Evolutionary conservation across 2,113 vertebrate genomes (phyloP), one percentile per base, ranked within the genome.

Genomic region (Apodemus sylvaticus): DNA sequence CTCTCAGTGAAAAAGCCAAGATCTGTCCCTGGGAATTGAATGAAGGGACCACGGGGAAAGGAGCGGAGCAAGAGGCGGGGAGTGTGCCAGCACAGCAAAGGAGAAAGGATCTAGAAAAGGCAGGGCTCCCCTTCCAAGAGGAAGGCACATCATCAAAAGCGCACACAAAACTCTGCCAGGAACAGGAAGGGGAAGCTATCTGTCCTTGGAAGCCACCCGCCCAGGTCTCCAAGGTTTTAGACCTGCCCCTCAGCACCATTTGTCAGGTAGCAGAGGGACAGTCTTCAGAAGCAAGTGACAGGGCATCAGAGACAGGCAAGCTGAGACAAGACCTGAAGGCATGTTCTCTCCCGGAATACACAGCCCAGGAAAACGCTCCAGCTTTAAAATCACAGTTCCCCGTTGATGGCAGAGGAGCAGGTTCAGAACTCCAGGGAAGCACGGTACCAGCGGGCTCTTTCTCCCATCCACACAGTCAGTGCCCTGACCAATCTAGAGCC

Each of bases 21-120:
- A 0, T 98, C 66, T 98, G 97, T 60, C 98, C 98, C 1, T 96
- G 98, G 98, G 97, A 98, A 73, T 81, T 77, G 17, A 76, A 29
- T 1, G 79, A 91, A 88, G 91, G 45, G 36, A 55, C 62, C 0
- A 0, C 4, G 0, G 96, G 88, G 64, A 94, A 81, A 53, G 97
- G 85, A 8, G 0, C 0, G 0, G 94, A 86, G 3, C 73, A 94
- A 53, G 82, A 95, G 4, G 34, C 0, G 0, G 0, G 0, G 7
- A 93, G 3, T 14, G 3, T 29, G 11, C 93, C 91, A 26, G 86
- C 48, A 45, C 34, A 19, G 60, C 78, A 82, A 60, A 94, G 1
- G 22, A 92, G 90, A 12, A 81, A 86, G 74, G 70, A 12, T 51
- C 71, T 48, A 93, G 94, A 89, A 90, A 88, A 77, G 22, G 68